A percentile compares a stretch with the other conserved stretches of the same genome.
Evolutionary conservation across 2,113 vertebrate species (phyloP).

Genomic region (Mirounga angustirostris): DNA sequence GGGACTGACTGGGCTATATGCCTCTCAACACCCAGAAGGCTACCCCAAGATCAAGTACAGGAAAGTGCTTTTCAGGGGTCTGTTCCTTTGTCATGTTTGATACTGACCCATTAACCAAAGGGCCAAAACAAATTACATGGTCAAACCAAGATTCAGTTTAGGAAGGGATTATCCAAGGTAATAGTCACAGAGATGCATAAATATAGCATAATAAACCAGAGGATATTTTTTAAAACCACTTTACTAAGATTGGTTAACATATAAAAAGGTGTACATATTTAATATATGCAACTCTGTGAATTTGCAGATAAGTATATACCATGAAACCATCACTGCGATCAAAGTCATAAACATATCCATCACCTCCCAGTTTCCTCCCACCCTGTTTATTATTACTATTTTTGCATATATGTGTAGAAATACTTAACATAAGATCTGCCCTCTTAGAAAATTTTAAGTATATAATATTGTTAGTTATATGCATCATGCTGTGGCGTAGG

Average conservation of each 20-base stretch:
- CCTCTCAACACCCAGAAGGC: background rate
- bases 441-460: background rate
- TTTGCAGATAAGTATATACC: background rate
- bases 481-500: background rate
- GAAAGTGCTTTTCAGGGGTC: background rate
- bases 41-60: background rate
- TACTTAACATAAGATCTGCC: background rate
- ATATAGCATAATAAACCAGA: background rate
- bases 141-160: background rate
- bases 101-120: background rate
- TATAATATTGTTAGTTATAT: background rate
- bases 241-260: background rate
- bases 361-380: background rate
- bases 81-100: background rate
- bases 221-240: background rate
- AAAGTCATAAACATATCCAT: background rate
- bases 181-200: background rate
- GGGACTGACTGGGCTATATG: background rate
- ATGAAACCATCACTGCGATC: background rate
- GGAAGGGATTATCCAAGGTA: background rate
- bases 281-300: background rate
- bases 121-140: background rate
- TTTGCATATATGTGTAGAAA: background rate
- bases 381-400: background rate
- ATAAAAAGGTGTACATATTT: background rate